Evolutionary conservation across 2,797 vertebrate species (phyloP), one percentile per base, ranked within the genome.

Genomic region (Leuciscus waleckii): DNA sequence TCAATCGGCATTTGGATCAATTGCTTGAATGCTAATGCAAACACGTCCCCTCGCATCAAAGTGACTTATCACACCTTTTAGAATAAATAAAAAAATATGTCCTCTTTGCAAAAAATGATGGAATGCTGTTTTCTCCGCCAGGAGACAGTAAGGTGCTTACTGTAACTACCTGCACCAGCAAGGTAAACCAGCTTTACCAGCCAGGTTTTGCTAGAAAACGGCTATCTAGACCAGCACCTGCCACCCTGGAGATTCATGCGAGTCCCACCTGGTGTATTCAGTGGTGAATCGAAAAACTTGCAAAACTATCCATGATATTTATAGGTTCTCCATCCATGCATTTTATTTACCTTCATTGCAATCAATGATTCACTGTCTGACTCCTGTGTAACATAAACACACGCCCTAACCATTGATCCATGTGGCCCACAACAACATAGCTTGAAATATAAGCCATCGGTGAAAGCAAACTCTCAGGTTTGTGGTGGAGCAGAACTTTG

Each of bases 341-440:
- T 81, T 87, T 58, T 81, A 82, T 65, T 86, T 85, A 84, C 86
- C 65, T 85, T 80, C 29, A 49, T 67, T 83, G 29, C 41, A 71
- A 85, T 79, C 83, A 79, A 79, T 85, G 54, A 71, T 71, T 69
- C 76, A 77, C 67, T 61, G 71, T 81, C 81, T 82, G 51, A 65
- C 86, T 84, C 85, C 49, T 71, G 35, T 85, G 87, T 81, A 88
- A 88, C 78, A 87, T 81, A 88, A 88, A 75, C 89, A 78, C 63
- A 79, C 70, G 21, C 76, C 85, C 58, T 77, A 71, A 71, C 39
- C 87, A 90, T 87, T 89, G 87, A 90, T 90, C 87, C 89, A 87
- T 88, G 76, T 29, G 35, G 41, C 85, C 84, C 86, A 87, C 86
- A 87, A 58, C 81, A 90, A 86, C 81, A 65, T 35, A 87, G 79